Evolutionary conservation across 2,888 invertebrate species (phyloP), one percentile per base, ranked within the genome.

Genomic region (Ormyrus nitidulus): DNA sequence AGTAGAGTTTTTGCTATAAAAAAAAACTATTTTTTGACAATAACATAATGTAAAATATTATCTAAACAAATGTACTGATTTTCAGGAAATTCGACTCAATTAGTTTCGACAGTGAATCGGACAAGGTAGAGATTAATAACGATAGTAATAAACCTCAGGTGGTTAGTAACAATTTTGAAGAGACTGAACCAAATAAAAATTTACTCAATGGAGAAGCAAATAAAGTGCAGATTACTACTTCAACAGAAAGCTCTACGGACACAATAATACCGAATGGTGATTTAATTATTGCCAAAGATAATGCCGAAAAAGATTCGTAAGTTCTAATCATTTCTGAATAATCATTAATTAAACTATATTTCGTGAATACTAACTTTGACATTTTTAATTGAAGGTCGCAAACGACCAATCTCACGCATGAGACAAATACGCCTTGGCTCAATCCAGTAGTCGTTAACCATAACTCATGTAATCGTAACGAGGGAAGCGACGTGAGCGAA

Each of bases 241-340:
- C 91, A 11, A 91, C 92, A 74, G 92, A 92, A 82, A 92, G 92
- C 85, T 93, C 93, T 5, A 93, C 93, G 5, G 93, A 93, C 84
- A 93, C 93, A 4, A 86, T 93, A 58, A 92, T 90, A 87, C 90
- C 89, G n/a, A 90, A 87, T 75, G 86, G 86, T 73, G 89, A 90
- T 81, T 84, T 86, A 65, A 83, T 84, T 53, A 70, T 84, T 59
- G 83, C 81, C 58, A 78, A 80, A 13, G 64, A 83, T 49, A 85
- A 85, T 74, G 83, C 83, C 69, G 86, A 87, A 77, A 88, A 86
- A 73, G 85, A 90, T 82, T 73, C 74, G 90, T 90, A 84, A 86
- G 89, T 86, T 54, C 13, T 49, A 49, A 13, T 13, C 3, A 65
- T 49, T 65, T 64, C 5, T 4, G 5, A 48, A 11, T 46, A 49